Conservation (phyloP, 2,113 vertebrate species). For the Phalacrocorax carbo region DNA sequence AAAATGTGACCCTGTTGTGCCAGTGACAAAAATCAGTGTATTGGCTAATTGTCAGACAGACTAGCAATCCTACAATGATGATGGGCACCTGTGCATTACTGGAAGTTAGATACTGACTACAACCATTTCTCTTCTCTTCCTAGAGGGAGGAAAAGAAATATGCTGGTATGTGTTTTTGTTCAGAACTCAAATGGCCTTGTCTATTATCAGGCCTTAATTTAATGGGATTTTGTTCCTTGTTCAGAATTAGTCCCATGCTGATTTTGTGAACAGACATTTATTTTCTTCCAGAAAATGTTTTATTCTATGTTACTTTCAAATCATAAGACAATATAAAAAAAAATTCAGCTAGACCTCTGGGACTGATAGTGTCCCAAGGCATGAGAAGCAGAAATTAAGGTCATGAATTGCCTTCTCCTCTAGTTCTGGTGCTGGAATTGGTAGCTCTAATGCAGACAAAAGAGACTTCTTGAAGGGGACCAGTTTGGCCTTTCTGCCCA, state of each 20-base stretch:
- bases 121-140: not conserved
- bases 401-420: not conserved
- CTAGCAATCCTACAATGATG: not conserved
- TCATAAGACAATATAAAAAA: not conserved
- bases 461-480: not conserved
- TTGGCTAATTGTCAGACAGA: constrained; percentile 31
- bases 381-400: not conserved
- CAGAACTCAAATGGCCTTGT: not conserved
- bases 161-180: not conserved
- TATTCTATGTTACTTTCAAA: not conserved
- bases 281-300: not conserved
- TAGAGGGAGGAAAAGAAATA: not conserved
- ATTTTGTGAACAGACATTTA: not conserved
- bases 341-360: not conserved
- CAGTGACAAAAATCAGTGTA: constrained; percentile 8
- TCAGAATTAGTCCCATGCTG: not conserved
- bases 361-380: not conserved
- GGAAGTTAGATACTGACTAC: not conserved
- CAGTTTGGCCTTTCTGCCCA: not conserved
- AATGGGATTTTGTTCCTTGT: not conserved
- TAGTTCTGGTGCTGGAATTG: not conserved
- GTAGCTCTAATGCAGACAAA: not conserved
- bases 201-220: not conserved
- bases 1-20: constrained; percentile 17
- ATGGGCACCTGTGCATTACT: not conserved